Conservation (phyloP, 2,797 vertebrate genomes). For the Aulostomus chinensis region DNA sequence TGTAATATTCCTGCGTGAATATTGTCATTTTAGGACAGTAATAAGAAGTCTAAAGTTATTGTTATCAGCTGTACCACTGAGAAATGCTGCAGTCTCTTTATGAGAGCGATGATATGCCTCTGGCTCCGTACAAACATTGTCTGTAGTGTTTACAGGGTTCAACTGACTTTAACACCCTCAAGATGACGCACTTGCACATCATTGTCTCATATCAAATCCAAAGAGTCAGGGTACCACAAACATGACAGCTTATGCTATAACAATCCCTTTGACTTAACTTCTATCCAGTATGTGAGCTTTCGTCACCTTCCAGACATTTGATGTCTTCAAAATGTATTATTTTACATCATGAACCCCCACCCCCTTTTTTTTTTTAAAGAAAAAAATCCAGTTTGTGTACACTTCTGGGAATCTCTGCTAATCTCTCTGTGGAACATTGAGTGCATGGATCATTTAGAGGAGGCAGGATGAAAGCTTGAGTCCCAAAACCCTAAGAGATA, state of each 20-base stretch:
- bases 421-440: constrained; percentile 31
- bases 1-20: constrained; percentile 32
- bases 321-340: background rate
- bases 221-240: too few species aligned
- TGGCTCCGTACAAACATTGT: background rate
- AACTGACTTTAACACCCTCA: constrained; percentile 2
- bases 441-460: constrained; percentile 38
- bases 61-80: too few species aligned
- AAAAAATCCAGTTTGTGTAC: background rate
- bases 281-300: background rate
- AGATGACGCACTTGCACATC: background rate
- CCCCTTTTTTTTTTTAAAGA: background rate
- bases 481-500: constrained; percentile 34
- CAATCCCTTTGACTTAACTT: background rate
- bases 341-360: too few species aligned
- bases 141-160: background rate
- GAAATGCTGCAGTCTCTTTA: too few species aligned
- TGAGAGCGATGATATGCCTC: too few species aligned
- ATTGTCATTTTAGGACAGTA: constrained; percentile 28
- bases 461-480: constrained; percentile 37
- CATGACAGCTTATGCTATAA: too few species aligned
- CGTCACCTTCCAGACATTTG: too few species aligned
- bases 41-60: constrained; percentile 16
- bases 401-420: constrained; percentile 25
- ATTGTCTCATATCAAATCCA: background rate